Evolutionary conservation across 2,888 invertebrate species (phyloP).

Genomic region (Pseudococcus longispinus): DNA sequence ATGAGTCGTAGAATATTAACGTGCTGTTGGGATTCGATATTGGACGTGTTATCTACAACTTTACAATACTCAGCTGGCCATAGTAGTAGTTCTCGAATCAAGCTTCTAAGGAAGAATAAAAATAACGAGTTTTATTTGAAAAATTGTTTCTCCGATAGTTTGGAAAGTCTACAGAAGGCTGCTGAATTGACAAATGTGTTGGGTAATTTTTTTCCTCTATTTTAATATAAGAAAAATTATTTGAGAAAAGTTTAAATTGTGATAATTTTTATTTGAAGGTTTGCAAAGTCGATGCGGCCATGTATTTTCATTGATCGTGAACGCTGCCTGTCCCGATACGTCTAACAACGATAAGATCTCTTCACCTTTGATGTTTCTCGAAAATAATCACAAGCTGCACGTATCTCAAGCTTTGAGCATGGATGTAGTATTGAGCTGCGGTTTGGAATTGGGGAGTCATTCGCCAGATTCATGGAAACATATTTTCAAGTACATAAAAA

Average conservation of each 20-base stretch:
- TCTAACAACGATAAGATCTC: slow-evolving; percentile 36
- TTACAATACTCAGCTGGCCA: slow-evolving; percentile 66
- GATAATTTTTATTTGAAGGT: slow-evolving; percentile 64
- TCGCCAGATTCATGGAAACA: slow-evolving; percentile 95
- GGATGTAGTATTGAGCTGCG: slow-evolving; percentile 86
- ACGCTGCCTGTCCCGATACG: slow-evolving; percentile 80
- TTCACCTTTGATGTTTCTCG: slow-evolving; percentile 42
- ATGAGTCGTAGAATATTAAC: slow-evolving; percentile 74
- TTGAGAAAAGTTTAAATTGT: background rate
- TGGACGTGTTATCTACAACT: slow-evolving; percentile 83
- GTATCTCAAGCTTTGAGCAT: slow-evolving; percentile 86
- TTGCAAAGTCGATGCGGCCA: slow-evolving; percentile 90
- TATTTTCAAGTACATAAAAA: slow-evolving; percentile 73
- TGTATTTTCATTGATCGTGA: slow-evolving; percentile 83
- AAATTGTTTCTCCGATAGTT: slow-evolving; percentile 65
- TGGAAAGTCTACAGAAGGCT: slow-evolving; percentile 91
- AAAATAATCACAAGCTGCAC: slow-evolving; percentile 58
- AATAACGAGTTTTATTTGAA: slow-evolving; percentile 64
- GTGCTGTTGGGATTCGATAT: slow-evolving; percentile 91
- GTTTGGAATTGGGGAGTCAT: slow-evolving; percentile 89
- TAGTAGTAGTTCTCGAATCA: slow-evolving; percentile 61
- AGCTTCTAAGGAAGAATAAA: slow-evolving; percentile 64
- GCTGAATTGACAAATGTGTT: slow-evolving; percentile 88
- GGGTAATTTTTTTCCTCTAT: slow-evolving; percentile 64
- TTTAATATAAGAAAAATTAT: background rate